These are phyloP conservation scores for Sinonovacula constricta DNA, from an alignment of 1,140 invertebrate genomes.

Conservation along the genomic window DNA sequence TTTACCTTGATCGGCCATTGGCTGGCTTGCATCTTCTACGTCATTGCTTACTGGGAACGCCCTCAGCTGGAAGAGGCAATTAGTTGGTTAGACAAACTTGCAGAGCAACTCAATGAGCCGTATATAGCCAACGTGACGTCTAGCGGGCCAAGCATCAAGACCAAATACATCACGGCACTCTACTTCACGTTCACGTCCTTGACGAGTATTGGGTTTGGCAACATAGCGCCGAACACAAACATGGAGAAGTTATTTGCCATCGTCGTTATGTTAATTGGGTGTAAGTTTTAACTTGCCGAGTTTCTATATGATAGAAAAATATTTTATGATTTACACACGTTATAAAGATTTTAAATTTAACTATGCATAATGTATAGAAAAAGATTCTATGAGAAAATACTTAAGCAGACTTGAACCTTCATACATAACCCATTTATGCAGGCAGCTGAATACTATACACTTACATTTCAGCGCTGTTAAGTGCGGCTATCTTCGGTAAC, in stretches of 20 bases:
- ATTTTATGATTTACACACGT: too few species aligned
- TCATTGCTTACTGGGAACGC: constrained; percentile 74
- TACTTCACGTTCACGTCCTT: too few species aligned
- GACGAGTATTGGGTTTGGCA: constrained; percentile 99
- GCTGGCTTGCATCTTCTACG: too few species aligned
- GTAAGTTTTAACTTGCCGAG: constrained; percentile 72
- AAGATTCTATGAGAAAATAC: too few species aligned
- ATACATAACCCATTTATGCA: too few species aligned
- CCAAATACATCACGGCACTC: too few species aligned
- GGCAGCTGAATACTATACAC: too few species aligned
- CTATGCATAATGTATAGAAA: too few species aligned
- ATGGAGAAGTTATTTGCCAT: constrained; percentile 89
- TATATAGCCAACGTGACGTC: constrained; percentile 74
- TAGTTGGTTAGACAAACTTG: constrained; percentile 91
- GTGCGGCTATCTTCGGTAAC: constrained; percentile 99
- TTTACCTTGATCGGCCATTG: constrained; percentile 98
- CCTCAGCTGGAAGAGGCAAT: constrained; percentile 64
- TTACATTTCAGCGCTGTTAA: constrained; percentile 92
- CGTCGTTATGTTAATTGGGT: constrained; percentile 78
- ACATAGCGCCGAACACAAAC: constrained; percentile 96
- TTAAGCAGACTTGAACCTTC: too few species aligned
- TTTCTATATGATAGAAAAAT: too few species aligned
- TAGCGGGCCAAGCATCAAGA: constrained; percentile 75
- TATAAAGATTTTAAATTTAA: too few species aligned
- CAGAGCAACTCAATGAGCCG: constrained; percentile 77